These are phyloP conservation scores for Apteryx mantelli DNA, from an alignment of 2,113 vertebrate species.

Conservation along the genomic window DNA sequence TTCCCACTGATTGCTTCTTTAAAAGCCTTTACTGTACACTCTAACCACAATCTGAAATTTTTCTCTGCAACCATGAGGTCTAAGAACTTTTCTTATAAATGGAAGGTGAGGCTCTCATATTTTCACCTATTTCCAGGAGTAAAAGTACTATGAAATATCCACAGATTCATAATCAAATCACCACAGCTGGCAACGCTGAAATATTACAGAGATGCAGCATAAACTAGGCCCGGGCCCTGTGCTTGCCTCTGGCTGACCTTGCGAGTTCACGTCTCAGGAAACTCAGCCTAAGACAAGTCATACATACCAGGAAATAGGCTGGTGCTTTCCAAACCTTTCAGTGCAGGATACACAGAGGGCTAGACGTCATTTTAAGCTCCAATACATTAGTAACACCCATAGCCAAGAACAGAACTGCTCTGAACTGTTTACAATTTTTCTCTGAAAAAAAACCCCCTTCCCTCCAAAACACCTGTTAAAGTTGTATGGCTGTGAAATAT, in stretches of 20 bases:
- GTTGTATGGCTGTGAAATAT: background rate
- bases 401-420: background rate
- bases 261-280: background rate
- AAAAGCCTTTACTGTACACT: background rate
- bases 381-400: background rate
- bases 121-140: background rate
- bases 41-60: background rate
- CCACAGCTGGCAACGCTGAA: background rate
- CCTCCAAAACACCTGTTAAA: background rate
- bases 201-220: background rate
- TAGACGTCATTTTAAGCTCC: background rate
- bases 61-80: background rate
- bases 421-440: background rate
- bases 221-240: background rate
- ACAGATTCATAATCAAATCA: background rate
- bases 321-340: background rate
- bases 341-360: fast-evolving
- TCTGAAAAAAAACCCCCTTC: background rate
- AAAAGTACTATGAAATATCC: background rate
- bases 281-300: background rate
- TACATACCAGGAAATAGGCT: background rate
- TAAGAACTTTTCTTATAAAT: background rate
- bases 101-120: background rate
- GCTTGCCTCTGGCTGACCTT: background rate
- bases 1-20: background rate